Conservation (phyloP, 2,113 vertebrate genomes). For the Crocuta crocuta region DNA sequence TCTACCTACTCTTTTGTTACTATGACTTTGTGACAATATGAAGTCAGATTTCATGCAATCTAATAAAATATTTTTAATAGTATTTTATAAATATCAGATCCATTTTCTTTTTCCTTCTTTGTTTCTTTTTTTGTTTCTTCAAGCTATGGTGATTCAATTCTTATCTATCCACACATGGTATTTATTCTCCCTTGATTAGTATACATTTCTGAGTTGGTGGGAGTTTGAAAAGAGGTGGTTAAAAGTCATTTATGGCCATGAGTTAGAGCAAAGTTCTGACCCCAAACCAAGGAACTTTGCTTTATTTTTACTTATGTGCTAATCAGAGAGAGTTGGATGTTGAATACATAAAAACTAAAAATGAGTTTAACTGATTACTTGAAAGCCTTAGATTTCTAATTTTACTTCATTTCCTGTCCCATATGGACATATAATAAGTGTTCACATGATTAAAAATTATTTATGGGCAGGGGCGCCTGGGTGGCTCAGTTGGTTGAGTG, state of each 20-base stretch:
- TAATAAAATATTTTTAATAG: constrained; percentile 22
- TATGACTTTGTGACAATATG: not conserved
- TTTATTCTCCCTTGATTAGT: constrained; percentile 21
- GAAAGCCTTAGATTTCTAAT: constrained; percentile 2
- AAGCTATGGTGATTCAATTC: not conserved
- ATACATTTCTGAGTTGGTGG: not conserved
- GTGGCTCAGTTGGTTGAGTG: too few relatives aligned
- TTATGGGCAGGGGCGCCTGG: not conserved
- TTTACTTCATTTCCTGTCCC: constrained; percentile 50
- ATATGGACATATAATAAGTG: constrained; percentile 8
- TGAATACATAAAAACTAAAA: not conserved
- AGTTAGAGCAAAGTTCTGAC: constrained; percentile 50
- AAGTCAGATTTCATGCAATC: not conserved
- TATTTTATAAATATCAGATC: constrained; percentile 24
- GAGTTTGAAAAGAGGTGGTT: not conserved
- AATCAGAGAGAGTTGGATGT: not conserved
- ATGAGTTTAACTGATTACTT: not conserved
- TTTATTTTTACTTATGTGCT: not conserved
- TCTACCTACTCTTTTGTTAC: not conserved
- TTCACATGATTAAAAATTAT: constrained; percentile 68
- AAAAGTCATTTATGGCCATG: constrained; percentile 13
- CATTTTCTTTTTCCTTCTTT: not conserved
- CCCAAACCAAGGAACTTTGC: not conserved
- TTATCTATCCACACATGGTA: not conserved
- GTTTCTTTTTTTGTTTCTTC: not conserved